Evolutionary conservation across 2,888 invertebrate species (phyloP).

Genomic region (Eudemis profundana): DNA sequence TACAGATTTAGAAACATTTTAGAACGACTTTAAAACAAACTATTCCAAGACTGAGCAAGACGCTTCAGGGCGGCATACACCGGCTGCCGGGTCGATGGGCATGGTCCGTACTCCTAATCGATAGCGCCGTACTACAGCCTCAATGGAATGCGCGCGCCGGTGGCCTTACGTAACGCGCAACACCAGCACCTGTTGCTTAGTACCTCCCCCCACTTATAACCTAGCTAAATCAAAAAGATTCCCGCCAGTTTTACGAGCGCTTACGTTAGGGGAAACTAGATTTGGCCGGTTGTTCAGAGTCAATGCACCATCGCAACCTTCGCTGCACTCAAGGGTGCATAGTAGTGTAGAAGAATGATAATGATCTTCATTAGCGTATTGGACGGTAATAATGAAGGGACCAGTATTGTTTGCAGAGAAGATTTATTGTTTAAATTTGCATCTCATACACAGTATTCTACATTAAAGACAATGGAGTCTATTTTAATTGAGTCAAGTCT

Average conservation of each 20-base stretch:
- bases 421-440: neutral
- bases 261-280: conserved; percentile 50
- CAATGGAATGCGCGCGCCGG: conserved; percentile 82
- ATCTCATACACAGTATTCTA: neutral
- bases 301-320: conserved; percentile 83
- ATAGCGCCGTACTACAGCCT: conserved; percentile 77
- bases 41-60: conserved; percentile 68
- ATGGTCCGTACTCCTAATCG: conserved; percentile 73
- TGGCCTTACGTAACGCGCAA: conserved; percentile 79
- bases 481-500: neutral
- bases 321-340: conserved; percentile 84
- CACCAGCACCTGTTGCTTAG: conserved; percentile 78
- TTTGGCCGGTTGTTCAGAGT: conserved; percentile 70
- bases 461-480: neutral
- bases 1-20: conserved; percentile 7
- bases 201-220: conserved; percentile 78
- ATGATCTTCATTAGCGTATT: conserved; percentile 79
- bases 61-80: conserved; percentile 63
- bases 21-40: conserved; percentile 52
- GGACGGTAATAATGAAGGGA: conserved; percentile 50
- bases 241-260: conserved; percentile 50
- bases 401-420: conserved; percentile 33
- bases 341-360: conserved; percentile 73
- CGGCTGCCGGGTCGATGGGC: conserved; percentile 70
- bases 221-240: conserved; percentile 59